Evolutionary conservation across 2,113 vertebrate genomes (phyloP), one percentile per base, ranked within the genome.

Genomic region (Serinus canaria): DNA sequence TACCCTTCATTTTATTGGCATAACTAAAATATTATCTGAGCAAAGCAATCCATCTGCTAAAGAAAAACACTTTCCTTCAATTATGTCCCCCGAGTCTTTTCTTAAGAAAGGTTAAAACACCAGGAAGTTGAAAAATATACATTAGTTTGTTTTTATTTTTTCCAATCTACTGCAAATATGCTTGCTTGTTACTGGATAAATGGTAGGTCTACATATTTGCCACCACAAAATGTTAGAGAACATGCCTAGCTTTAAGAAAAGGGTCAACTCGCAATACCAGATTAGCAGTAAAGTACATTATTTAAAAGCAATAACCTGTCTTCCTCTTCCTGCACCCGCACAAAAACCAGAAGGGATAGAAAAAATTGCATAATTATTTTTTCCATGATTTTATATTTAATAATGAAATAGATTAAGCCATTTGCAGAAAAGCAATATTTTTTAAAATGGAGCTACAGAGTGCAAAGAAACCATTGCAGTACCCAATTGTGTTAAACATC

Each of bases 1-100:
- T 98, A 98, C 97, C 97, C 94, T 97, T 98, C 97, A 89, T 98
- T 98, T 98, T 98, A 98, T 96, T 98, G 98, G 97, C 97, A 97
- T 96, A 97, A 97, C 97, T 96, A 96, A 98, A 98, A 97, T 98
- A 98, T 97, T 97, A 97, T 97, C 97, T 89, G 90, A 92, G 93
- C 95, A 97, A 96, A 97, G 88, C 92, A 97, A 97, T 98, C 95
- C 87, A 96, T 98, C 98, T 98, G 94, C 80, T 96, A 97, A 95
- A 95, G 95, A 97, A 98, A 98, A 98, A 98, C 96, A 73, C 92
- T 98, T 97, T 96, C 96, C 95, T 96, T 98, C 97, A 97, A 95
- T 95, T 96, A 92, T 66, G 86, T 98, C 97, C 96, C 97, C 68
- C 0, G 95, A 97, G 97, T 91, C 95, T 97, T 98, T 97, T 95